Evolutionary conservation across 2,113 vertebrate genomes (phyloP).

Genomic region (Oncorhynchus gorbuscha): DNA sequence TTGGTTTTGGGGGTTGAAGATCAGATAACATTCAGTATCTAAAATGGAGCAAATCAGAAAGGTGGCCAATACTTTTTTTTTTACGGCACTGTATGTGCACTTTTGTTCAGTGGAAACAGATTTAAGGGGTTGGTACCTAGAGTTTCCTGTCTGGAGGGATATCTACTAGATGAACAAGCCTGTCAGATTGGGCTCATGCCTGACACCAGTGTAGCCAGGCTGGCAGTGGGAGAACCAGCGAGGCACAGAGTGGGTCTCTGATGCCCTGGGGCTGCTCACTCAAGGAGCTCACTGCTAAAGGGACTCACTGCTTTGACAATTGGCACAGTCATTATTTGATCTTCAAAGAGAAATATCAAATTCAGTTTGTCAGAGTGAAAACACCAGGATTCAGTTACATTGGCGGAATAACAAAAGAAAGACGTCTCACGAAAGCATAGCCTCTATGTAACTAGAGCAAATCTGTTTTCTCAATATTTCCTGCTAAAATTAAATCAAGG

Average conservation of each 20-base stretch:
- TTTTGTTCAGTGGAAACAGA: not conserved
- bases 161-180: constrained; percentile 26
- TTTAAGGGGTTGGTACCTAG: too few relatives aligned
- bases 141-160: not conserved
- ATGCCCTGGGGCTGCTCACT: constrained; percentile 42
- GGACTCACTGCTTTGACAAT: constrained; percentile 29
- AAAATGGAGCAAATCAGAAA: too few relatives aligned
- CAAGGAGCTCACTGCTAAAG: constrained; percentile 25
- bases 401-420: too few relatives aligned
- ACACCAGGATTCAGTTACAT: too few relatives aligned
- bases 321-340: constrained; percentile 22
- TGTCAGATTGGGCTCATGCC: constrained; percentile 62
- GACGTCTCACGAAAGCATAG: too few relatives aligned
- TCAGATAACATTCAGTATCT: too few relatives aligned
- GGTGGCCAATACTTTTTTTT: too few relatives aligned
- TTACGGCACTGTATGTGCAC: too few relatives aligned
- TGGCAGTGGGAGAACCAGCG: constrained; percentile 51
- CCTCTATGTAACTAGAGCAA: too few relatives aligned
- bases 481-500: not conserved
- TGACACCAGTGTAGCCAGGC: constrained; percentile 51
- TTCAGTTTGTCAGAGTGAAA: not conserved
- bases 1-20: too few relatives aligned
- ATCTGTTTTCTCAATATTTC: too few relatives aligned
- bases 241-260: constrained; percentile 39
- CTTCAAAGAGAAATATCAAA: constrained; percentile 10